Percentiles rank a stretch among this genome's conserved stretches.
These are phyloP conservation scores for Argyresthia goedartella DNA, from an alignment of 2,888 invertebrate species.

Conservation along the genomic window DNA sequence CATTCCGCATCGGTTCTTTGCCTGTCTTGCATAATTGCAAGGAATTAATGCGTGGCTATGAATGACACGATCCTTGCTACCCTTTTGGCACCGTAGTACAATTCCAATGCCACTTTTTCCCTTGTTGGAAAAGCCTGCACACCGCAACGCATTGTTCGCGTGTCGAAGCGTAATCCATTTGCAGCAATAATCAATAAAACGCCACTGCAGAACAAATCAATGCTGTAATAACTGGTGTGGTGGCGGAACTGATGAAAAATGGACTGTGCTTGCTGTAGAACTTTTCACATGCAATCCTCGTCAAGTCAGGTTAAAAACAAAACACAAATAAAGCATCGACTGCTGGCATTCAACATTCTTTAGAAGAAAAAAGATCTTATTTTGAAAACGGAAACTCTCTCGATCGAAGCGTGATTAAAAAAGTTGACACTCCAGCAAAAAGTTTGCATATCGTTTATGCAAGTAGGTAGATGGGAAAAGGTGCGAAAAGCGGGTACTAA, in stretches of 20 bases:
- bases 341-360: neutral
- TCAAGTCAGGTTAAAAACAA: neutral
- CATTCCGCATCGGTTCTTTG: slow-evolving; percentile 62
- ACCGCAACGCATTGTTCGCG: slow-evolving; percentile 26
- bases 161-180: slow-evolving; percentile 50
- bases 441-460: neutral
- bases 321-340: neutral
- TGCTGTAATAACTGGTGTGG: slow-evolving; percentile 41
- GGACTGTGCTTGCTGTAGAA: slow-evolving; percentile 9
- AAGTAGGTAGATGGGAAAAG: slow-evolving; percentile 2
- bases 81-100: neutral
- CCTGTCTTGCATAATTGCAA: slow-evolving; percentile 65
- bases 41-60: slow-evolving; percentile 62
- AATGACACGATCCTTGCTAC: slow-evolving; percentile 32
- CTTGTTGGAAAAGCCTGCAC: slow-evolving; percentile 3
- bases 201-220: slow-evolving; percentile 51
- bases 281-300: slow-evolving; percentile 20
- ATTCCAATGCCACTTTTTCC: neutral
- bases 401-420: neutral
- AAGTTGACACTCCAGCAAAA: slow-evolving; percentile 1
- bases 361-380: neutral
- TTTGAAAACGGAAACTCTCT: neutral
- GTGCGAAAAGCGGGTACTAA: slow-evolving; percentile 7
- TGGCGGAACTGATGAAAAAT: slow-evolving; percentile 29
- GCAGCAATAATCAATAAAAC: slow-evolving; percentile 53